Conservation (phyloP, 30 jellyfish, hydroid and myxozoan species). For the Hydractinia symbiolongicarpus region DNA sequence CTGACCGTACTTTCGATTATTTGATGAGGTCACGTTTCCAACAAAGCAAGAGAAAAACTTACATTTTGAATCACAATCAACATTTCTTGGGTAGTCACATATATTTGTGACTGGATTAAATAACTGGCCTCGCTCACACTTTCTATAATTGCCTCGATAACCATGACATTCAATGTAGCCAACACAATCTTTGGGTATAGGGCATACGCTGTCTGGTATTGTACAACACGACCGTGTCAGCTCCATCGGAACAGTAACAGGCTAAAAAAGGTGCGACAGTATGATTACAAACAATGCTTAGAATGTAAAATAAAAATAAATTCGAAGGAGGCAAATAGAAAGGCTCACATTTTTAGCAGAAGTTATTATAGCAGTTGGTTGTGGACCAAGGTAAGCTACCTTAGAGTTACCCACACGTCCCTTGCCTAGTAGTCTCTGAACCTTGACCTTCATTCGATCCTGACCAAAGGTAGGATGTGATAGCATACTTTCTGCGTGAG, state of each 20-base stretch:
- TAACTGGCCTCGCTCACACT: constrained; percentile 80
- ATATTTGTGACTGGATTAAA: constrained; percentile 87
- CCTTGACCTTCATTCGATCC: constrained; percentile 11
- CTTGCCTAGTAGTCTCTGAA: constrained; percentile 7
- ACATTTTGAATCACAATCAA: constrained; percentile 87
- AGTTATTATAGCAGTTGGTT: not conserved
- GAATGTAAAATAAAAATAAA: too few species aligned
- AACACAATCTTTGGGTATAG: constrained; percentile 88
- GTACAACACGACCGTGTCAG: constrained; percentile 93
- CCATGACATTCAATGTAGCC: constrained; percentile 95
- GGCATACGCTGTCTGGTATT: constrained; percentile 94
- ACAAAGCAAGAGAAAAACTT: not conserved
- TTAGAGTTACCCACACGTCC: constrained; percentile 11
- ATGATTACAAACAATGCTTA: too few species aligned
- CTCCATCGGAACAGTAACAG: constrained; percentile 67
- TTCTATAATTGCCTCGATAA: constrained; percentile 71
- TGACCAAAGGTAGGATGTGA: not conserved
- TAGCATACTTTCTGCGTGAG: constrained; percentile 11
- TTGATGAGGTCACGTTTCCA: too few species aligned
- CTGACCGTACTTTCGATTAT: too few species aligned
- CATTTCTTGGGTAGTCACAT: constrained; percentile 90
- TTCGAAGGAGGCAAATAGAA: too few species aligned
- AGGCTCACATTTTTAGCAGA: too few species aligned
- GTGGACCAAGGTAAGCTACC: not conserved
- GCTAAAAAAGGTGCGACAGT: constrained; percentile 10